These are phyloP conservation scores for human (Homo sapiens) DNA, from an alignment of 2,113 vertebrate species.

Conservation along the genomic window DNA sequence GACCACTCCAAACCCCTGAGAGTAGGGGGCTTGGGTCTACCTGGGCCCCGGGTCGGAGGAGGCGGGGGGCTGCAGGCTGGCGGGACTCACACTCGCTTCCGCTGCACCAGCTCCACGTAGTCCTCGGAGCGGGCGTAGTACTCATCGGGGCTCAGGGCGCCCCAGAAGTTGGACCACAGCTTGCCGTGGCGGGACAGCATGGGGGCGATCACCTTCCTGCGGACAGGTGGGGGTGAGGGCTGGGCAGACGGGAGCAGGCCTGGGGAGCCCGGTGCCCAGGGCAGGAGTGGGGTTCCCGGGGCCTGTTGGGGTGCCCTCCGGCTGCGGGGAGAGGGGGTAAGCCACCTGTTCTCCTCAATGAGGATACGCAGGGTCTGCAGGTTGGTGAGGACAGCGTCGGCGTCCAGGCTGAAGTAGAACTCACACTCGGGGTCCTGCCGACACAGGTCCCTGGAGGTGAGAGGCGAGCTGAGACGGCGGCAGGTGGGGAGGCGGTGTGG, in stretches of 20 bases:
- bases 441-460: conserved; percentile 82
- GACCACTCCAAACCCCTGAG: neutral
- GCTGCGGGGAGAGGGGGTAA: neutral
- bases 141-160: conserved; percentile 85
- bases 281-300: neutral
- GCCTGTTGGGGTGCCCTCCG: neutral
- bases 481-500: accelerated
- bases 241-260: too few relatives aligned
- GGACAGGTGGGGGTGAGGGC: neutral
- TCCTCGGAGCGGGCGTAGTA: conserved; percentile 88
- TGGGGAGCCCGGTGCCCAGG: neutral
- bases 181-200: conserved; percentile 88
- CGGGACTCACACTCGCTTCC: conserved; percentile 85
- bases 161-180: conserved; percentile 91
- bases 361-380: conserved; percentile 82
- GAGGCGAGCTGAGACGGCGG: neutral
- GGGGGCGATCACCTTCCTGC: conserved; percentile 85
- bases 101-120: conserved; percentile 89
- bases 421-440: conserved; percentile 84
- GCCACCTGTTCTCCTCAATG: conserved; percentile 87
- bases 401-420: conserved; percentile 89
- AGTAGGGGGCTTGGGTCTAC: neutral
- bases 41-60: neutral
- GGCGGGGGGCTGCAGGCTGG: neutral
- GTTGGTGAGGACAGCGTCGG: conserved; percentile 84